A percentile compares a stretch with the other conserved stretches of the same genome.
Conservation (phyloP, 2,113 vertebrate species). For the Erythrolamprus reginae region DNA sequence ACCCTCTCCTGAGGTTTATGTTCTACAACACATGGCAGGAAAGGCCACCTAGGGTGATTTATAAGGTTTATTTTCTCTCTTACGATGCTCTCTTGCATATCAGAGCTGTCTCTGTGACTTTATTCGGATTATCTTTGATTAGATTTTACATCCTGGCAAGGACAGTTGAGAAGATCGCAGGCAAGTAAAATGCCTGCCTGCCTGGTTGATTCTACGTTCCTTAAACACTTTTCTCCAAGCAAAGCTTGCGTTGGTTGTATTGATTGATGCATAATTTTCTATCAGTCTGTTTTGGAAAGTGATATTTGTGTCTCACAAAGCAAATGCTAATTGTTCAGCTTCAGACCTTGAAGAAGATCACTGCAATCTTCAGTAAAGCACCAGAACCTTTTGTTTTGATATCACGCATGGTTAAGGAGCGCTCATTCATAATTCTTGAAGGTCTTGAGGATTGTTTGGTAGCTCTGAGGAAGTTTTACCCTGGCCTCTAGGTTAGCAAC, state of each 20-base stretch:
- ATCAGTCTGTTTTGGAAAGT: not conserved
- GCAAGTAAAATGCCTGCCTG: not conserved
- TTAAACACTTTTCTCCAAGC: not conserved
- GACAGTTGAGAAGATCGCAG: not conserved
- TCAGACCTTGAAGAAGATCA: not conserved
- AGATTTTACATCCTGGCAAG: not conserved
- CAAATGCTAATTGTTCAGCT: not conserved
- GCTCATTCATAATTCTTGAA: not conserved
- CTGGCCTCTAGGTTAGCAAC: not conserved
- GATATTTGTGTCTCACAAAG: not conserved
- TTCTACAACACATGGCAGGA: constrained; percentile 70
- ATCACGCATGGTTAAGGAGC: not conserved
- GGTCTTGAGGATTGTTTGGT: not conserved
- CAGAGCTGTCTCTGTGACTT: not conserved
- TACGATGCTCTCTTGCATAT: not conserved
- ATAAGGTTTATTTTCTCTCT: not conserved
- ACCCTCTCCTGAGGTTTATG: constrained; percentile 80
- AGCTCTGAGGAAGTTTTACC: not conserved
- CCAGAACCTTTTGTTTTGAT: not conserved
- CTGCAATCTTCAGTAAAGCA: not conserved
- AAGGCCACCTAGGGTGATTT: constrained; percentile 16
- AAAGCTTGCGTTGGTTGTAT: not conserved
- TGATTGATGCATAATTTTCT: not conserved
- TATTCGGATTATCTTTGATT: not conserved
- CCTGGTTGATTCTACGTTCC: not conserved